These are phyloP conservation scores for Anas platyrhynchos DNA, from an alignment of 2,113 vertebrate genomes.

Conservation along the genomic window DNA sequence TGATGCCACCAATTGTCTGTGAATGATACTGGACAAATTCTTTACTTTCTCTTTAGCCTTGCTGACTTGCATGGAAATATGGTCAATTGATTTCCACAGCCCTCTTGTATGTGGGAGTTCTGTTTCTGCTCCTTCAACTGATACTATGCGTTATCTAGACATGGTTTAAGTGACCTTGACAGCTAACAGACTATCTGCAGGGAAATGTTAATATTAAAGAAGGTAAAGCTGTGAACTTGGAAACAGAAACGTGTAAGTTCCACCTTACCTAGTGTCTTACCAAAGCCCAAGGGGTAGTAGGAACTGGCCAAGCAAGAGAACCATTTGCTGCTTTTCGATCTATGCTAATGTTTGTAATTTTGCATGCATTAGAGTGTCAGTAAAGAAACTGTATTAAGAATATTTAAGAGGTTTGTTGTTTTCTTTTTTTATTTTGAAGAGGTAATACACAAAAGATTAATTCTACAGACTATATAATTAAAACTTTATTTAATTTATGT, in stretches of 20 bases:
- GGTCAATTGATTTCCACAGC: neutral
- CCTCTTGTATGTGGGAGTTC: neutral
- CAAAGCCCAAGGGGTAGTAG: neutral
- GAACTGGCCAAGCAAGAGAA: neutral
- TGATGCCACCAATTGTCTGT: neutral
- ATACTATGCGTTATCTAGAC: neutral
- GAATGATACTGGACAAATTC: neutral
- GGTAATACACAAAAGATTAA: too few species aligned
- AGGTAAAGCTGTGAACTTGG: neutral
- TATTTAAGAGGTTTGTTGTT: too few species aligned
- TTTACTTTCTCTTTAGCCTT: neutral
- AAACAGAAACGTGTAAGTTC: neutral
- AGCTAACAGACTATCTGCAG: neutral
- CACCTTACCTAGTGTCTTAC: too few species aligned
- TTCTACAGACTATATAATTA: too few species aligned
- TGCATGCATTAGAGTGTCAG: too few species aligned
- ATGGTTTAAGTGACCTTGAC: neutral
- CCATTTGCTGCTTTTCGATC: neutral
- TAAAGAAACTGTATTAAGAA: too few species aligned
- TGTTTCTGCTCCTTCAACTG: neutral
- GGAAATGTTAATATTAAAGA: neutral
- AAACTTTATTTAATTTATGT: too few species aligned
- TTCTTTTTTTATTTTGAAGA: too few species aligned
- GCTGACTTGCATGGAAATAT: neutral
- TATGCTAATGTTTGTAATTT: too few species aligned